These are phyloP conservation scores for Oenanthe oenanthe DNA, from an alignment of 2,113 vertebrate species.

Conservation along the genomic window DNA sequence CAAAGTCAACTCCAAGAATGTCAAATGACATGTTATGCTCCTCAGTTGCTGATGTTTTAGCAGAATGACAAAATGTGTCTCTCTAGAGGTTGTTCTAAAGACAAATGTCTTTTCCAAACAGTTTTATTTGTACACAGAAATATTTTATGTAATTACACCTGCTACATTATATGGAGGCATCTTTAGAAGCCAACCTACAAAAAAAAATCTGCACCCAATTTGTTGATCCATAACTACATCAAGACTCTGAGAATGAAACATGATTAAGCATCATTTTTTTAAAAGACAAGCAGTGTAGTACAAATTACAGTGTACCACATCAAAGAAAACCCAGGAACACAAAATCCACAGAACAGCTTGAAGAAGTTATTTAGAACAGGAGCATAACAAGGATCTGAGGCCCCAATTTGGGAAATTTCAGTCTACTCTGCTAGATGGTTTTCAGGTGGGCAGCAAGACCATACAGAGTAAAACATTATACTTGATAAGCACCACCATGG, in stretches of 20 bases:
- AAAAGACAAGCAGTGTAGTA: slow-evolving; percentile 14
- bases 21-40: neutral
- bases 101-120: neutral
- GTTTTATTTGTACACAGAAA: neutral
- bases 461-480: neutral
- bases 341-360: neutral
- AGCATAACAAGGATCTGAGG: neutral
- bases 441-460: neutral
- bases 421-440: neutral
- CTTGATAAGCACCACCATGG: neutral
- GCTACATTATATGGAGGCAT: neutral
- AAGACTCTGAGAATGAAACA: neutral
- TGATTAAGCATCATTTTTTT: neutral
- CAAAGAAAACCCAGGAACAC: slow-evolving; percentile 35
- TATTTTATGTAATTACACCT: neutral
- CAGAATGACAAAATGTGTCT: neutral
- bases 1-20: neutral
- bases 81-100: neutral
- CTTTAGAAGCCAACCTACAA: neutral
- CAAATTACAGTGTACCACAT: slow-evolving; percentile 46
- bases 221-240: slow-evolving; percentile 1
- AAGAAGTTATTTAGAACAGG: slow-evolving; percentile 16
- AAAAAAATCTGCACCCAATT: neutral
- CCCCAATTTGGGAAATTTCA: neutral
- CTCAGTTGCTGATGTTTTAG: neutral